Evolutionary conservation across 2,888 invertebrate genomes (phyloP).

Genomic region (Nephrotoma flavescens): DNA sequence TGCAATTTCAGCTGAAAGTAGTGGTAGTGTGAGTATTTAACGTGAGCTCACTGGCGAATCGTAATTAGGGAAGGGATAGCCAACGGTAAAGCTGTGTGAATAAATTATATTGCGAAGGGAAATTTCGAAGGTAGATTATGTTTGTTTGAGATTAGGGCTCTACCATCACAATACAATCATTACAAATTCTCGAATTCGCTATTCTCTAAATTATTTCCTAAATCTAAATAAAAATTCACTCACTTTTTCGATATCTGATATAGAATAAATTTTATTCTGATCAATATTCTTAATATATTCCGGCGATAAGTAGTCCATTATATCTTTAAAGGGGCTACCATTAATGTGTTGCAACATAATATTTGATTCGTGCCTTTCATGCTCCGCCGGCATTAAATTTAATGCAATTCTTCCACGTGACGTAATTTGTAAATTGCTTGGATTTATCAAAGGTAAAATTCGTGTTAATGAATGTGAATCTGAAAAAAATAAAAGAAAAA

Average conservation of each 20-base stretch:
- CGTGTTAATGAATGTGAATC: constrained; percentile 20
- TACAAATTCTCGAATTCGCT: too few species aligned
- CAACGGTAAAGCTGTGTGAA: too few species aligned
- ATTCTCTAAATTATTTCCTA: too few species aligned
- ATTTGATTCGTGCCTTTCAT: constrained; percentile 4
- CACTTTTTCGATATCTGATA: constrained; percentile 44
- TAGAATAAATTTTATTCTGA: constrained; percentile 33
- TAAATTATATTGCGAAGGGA: too few species aligned
- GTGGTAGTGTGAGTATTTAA: too few species aligned
- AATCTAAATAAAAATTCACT: background rate
- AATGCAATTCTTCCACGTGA: constrained; percentile 36
- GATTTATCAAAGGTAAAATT: constrained; percentile 38
- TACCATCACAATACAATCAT: too few species aligned
- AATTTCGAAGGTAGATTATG: too few species aligned
- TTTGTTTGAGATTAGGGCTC: too few species aligned
- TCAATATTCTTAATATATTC: constrained; percentile 32
- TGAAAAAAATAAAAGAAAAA: constrained; percentile 18
- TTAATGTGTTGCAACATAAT: constrained; percentile 8
- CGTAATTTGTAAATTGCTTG: constrained; percentile 37
- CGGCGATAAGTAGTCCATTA: constrained; percentile 37
- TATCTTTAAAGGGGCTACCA: constrained; percentile 16
- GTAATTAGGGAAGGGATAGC: too few species aligned
- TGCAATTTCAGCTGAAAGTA: too few species aligned
- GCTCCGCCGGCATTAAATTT: constrained; percentile 10
- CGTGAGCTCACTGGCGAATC: too few species aligned